Conservation (phyloP, 2,113 vertebrate genomes). For the Channa maculata region DNA sequence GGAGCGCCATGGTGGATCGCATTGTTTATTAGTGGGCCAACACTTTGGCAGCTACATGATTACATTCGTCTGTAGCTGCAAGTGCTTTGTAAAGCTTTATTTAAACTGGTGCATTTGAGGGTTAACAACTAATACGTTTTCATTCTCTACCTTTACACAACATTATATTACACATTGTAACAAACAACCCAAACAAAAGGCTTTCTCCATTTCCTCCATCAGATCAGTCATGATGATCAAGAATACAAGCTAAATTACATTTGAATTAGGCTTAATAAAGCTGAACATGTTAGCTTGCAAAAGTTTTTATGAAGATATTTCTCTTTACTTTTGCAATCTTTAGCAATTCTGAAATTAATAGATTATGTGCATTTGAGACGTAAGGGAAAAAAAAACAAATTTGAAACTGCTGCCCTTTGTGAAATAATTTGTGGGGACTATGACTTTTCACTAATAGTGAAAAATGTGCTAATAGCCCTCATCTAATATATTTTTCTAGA, state of each 20-base stretch:
- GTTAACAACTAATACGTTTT: not conserved
- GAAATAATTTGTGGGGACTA: not conserved
- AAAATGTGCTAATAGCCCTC: not conserved
- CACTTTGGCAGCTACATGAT: constrained; percentile 41
- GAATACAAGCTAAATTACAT: not conserved
- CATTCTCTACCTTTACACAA: not conserved
- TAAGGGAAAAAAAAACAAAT: too few species aligned
- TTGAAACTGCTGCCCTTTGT: not conserved
- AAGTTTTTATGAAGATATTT: too few species aligned
- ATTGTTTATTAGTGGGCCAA: constrained; percentile 19
- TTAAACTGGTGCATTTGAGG: constrained; percentile 31
- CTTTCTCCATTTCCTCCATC: constrained; percentile 1
- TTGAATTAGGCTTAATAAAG: too few species aligned
- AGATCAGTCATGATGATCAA: not conserved
- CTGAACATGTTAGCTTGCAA: not conserved
- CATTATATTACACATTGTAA: not conserved
- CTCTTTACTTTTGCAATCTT: too few species aligned
- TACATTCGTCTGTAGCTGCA: constrained; percentile 41
- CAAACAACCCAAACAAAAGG: constrained; percentile 6
- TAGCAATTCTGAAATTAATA: too few species aligned
- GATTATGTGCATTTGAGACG: too few species aligned
- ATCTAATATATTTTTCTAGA: not conserved
- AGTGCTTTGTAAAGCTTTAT: constrained; percentile 31
- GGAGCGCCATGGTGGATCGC: constrained; percentile 38
- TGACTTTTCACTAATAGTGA: not conserved